A percentile compares a stretch with the other conserved stretches of the same genome.
These are phyloP conservation scores for Polypterus senegalus DNA, from an alignment of 2,113 vertebrate genomes.

Conservation along the genomic window DNA sequence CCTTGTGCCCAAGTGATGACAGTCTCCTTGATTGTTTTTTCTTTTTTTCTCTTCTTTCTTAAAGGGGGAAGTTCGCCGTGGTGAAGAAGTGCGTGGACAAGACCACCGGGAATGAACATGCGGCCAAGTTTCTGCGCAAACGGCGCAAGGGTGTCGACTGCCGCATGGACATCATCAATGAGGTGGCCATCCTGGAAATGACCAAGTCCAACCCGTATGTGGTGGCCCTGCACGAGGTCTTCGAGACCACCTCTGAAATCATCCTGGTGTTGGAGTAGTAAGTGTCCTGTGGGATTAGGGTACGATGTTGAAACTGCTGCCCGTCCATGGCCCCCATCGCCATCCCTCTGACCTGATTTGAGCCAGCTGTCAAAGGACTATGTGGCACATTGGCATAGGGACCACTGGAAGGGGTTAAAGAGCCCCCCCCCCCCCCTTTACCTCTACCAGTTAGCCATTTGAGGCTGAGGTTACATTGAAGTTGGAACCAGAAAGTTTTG, in stretches of 20 bases:
- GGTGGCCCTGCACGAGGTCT: conserved; percentile 81
- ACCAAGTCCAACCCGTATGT: conserved; percentile 73
- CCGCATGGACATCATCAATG: conserved; percentile 81
- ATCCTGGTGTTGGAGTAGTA: conserved; percentile 90
- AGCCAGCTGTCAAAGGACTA: too few species aligned
- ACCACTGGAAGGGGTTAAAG: too few species aligned
- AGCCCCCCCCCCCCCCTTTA: too few species aligned
- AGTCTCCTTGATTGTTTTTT: neutral
- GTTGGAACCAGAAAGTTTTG: too few species aligned
- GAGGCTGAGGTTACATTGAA: too few species aligned
- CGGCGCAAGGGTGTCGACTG: conserved; percentile 85
- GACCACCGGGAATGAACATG: conserved; percentile 72
- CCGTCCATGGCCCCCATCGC: too few species aligned
- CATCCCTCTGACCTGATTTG: too few species aligned
- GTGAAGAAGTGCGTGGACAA: conserved; percentile 87
- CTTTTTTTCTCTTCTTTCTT: conserved; percentile 7
- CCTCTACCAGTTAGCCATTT: too few species aligned
- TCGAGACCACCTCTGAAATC: conserved; percentile 77
- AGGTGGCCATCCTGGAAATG: conserved; percentile 82
- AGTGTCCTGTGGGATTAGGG: conserved; percentile 30
- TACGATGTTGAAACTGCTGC: too few species aligned
- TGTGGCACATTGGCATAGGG: too few species aligned
- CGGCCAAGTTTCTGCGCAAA: conserved; percentile 89
- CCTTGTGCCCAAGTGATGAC: too few species aligned
- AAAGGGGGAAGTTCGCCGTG: conserved; percentile 90